Base-by-base conservation (phyloP, 2,797 vertebrate genomes). In the Rousettus madagascariensis region DNA sequence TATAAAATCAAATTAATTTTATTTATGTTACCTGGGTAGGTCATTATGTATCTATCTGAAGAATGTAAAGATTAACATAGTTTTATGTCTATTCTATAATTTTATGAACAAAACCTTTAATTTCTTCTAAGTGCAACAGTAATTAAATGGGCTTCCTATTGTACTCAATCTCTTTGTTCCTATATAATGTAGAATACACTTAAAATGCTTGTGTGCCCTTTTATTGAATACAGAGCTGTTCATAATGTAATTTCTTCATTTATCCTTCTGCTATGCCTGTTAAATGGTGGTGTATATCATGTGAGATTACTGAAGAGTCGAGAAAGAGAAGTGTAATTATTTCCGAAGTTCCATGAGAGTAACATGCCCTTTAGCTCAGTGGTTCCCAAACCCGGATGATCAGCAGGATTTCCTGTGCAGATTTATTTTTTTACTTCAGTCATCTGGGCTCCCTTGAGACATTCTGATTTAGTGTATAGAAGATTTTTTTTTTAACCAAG, bases 91-190 rank as follows among this genome's bases (percentile, higher is more conserved):
- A 68, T 93, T 96, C 55, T 69, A 41, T 89, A 94, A 75, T 79
- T n/a, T 22, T 65, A 55, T 94, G 87, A 94, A 82, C 30, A 79
- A 90, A 94, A 65, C 75, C 85, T 96, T 94, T 97, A 74, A 91
- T 97, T 97, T 92, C 53, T 82, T 91, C 66, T 94, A 91, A 95
- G 83, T 66, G 72, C 66, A 93, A 87, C 87, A 65, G 71, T 61
- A 72, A 57, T 91, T 93, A 96, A 94, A 96, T 95, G 91, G 78
- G 36, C 30, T 95, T 90, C 84, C 94, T 93, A 85, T 96, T 96
- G 71, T 96, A 46, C 57, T 43, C 79, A 85, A 77, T 90, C 30
- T 59, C 53, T 96, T 97, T 96, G 93, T 95, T 97, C 66, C 84
- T 91, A 36, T 61, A 91, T 78, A 96, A 94, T 66, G 77, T 57